These are phyloP conservation scores for Spinus pinus DNA, from an alignment of 2,797 vertebrate genomes.

Conservation along the genomic window DNA sequence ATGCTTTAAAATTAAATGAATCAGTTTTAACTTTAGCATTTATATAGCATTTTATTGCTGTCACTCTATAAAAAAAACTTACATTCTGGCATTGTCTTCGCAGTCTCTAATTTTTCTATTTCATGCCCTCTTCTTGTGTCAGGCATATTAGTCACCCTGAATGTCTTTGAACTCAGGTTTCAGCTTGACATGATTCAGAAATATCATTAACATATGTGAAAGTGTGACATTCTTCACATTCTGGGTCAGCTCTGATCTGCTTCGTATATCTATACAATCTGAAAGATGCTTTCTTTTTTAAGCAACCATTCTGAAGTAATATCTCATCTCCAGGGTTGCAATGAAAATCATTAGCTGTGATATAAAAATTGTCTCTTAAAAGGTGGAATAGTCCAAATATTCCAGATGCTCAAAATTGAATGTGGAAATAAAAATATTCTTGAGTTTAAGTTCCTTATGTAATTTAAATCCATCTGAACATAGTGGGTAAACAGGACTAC, in stretches of 20 bases:
- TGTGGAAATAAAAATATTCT: not conserved
- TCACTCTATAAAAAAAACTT: not conserved
- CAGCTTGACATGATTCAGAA: not conserved
- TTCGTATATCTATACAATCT: not conserved
- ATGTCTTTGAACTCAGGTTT: not conserved
- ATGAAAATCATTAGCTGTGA: not conserved
- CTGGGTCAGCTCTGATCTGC: not conserved
- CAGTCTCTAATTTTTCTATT: not conserved
- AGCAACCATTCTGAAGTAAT: not conserved
- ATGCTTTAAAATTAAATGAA: not conserved
- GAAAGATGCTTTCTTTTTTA: not conserved
- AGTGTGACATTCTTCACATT: not conserved
- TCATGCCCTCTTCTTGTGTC: not conserved
- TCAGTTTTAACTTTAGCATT: not conserved
- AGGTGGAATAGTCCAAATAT: not conserved
- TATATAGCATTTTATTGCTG: not conserved
- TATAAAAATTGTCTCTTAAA: not conserved
- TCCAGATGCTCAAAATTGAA: not conserved
- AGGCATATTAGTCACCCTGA: not conserved
- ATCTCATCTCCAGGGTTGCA: not conserved
- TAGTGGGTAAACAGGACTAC: not conserved
- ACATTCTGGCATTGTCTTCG: not conserved
- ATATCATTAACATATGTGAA: not conserved
- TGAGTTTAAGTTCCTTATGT: not conserved
- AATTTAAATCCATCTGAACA: not conserved